phyloP scores from a whole-genome alignment of 2,113 vertebrate species.

The Egretta garzetta region DNA sequence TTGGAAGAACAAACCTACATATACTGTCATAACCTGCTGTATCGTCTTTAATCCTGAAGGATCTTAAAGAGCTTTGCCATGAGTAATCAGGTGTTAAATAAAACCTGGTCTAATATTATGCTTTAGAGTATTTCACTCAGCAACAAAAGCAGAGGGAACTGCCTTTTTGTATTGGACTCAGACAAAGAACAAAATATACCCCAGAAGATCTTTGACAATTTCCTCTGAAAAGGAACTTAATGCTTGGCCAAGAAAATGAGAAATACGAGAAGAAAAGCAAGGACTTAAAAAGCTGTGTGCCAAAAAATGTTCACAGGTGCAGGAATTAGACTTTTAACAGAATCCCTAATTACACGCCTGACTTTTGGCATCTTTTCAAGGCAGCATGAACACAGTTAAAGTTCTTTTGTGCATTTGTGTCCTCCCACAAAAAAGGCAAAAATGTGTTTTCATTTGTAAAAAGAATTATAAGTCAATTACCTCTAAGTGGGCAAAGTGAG shows the following conservation, averaged over 20 bases:
- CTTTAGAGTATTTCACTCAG: background rate
- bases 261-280: background rate
- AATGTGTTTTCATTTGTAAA: background rate
- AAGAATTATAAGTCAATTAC: background rate
- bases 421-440: background rate
- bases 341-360: background rate
- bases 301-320: conserved; percentile 29
- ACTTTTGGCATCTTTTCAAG: conserved; percentile 22
- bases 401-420: background rate
- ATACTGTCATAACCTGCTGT: background rate
- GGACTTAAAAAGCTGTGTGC: background rate
- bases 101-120: background rate
- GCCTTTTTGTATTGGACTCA: background rate
- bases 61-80: background rate
- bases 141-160: background rate
- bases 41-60: background rate
- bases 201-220: background rate
- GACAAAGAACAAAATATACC: background rate
- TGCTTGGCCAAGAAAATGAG: background rate
- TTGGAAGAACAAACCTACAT: background rate
- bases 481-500: background rate
- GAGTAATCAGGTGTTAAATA: background rate
- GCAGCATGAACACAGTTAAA: background rate
- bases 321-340: conserved; percentile 16
- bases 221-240: background rate